Percentiles rank a stretch among this genome's conserved stretches.
phyloP scores from a whole-genome alignment of 2,113 vertebrate species.

The Lamprologus tigripictilis region DNA sequence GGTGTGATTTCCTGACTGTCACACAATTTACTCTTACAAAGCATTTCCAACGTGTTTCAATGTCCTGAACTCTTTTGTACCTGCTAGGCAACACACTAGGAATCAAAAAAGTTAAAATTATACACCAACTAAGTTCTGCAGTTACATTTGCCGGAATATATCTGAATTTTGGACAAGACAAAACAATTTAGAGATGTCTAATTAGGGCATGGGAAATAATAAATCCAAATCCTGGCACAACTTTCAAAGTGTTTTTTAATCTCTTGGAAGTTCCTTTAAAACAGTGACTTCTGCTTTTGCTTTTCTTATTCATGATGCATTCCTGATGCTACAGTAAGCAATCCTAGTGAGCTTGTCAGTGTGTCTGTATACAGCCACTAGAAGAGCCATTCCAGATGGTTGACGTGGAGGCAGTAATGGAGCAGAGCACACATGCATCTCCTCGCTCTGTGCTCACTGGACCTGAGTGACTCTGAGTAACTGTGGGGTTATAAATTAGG shows the following conservation, averaged over 20 bases:
- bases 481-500: slow-evolving; percentile 30
- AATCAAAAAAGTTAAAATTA: not conserved
- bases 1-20: not conserved
- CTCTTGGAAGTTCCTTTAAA: not conserved
- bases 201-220: not conserved
- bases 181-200: not conserved
- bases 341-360: not conserved
- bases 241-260: not conserved
- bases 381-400: slow-evolving; percentile 28
- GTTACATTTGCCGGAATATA: not conserved
- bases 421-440: slow-evolving; percentile 12
- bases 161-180: not conserved
- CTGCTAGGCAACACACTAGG: not conserved
- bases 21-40: not conserved
- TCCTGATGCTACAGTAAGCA: not conserved
- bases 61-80: not conserved
- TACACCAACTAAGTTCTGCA: not conserved
- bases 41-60: not conserved
- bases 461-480: not conserved
- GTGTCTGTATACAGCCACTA: not conserved
- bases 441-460: slow-evolving; percentile 2
- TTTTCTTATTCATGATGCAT: not conserved
- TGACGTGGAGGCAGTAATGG: slow-evolving; percentile 20
- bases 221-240: not conserved
- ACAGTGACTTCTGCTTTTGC: not conserved